phyloP scores from a whole-genome alignment of 2,888 invertebrate species.

The Clistopyga incitator region DNA sequence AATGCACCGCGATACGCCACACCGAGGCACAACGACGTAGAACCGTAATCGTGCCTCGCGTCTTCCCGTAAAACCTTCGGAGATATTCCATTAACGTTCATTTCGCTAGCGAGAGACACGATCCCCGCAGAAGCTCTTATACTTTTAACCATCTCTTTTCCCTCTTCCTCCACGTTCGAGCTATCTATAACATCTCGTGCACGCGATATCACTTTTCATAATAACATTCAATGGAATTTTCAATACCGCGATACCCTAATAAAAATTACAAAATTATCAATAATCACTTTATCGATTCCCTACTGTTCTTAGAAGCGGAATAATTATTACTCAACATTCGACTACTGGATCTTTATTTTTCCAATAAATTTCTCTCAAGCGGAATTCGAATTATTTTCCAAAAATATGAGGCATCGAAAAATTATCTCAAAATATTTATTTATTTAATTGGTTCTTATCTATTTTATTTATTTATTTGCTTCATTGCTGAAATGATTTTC shows the following conservation, averaged over 20 bases:
- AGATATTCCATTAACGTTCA: constrained; percentile 74
- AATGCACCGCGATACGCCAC: constrained; percentile 69
- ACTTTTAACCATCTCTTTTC: constrained; percentile 3
- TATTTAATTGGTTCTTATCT: too few relatives aligned
- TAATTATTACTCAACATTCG: background rate
- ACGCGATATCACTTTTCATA: constrained; percentile 47
- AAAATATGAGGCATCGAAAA: too few relatives aligned
- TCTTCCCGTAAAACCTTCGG: constrained; percentile 56
- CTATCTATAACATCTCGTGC: constrained; percentile 40
- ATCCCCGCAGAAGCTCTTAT: constrained; percentile 32
- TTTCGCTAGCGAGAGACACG: constrained; percentile 68
- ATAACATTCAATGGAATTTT: constrained; percentile 1
- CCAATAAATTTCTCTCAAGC: too few relatives aligned
- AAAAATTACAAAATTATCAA: constrained; percentile 4
- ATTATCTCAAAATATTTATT: too few relatives aligned
- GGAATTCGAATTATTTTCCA: background rate
- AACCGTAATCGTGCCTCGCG: background rate
- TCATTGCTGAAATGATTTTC: too few relatives aligned
- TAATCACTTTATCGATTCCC: background rate
- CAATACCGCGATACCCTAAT: constrained; percentile 23
- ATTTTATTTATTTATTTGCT: too few relatives aligned
- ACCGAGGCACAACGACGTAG: background rate
- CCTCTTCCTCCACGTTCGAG: constrained; percentile 16
- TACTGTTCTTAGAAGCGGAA: background rate
- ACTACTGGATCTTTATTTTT: background rate